Conservation (phyloP, 2,113 vertebrate genomes). For the Micronycteris hirsuta region DNA sequence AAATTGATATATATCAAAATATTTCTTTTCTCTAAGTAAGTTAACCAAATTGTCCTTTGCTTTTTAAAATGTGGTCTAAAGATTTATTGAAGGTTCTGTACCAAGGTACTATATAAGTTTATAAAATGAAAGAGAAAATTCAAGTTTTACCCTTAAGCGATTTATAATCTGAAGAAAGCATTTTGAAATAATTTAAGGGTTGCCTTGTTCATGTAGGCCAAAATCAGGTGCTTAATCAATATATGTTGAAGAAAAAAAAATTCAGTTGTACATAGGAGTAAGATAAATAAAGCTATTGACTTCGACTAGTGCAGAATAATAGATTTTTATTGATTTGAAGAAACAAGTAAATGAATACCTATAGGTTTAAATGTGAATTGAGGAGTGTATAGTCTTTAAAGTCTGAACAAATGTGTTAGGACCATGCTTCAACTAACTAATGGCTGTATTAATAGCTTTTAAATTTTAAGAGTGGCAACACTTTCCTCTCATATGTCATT, state of each 20-base stretch:
- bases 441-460: slow-evolving; percentile 13
- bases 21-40: neutral
- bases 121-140: slow-evolving; percentile 10
- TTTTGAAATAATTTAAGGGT: neutral
- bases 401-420: neutral
- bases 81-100: neutral
- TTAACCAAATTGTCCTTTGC: neutral
- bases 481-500: slow-evolving; percentile 18
- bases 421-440: neutral
- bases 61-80: neutral
- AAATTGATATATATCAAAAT: neutral
- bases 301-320: neutral
- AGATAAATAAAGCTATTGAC: neutral
- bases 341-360: neutral
- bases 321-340: neutral
- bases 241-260: neutral
- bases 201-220: neutral
- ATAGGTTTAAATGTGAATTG: slow-evolving; percentile 28
- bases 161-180: slow-evolving; percentile 17
- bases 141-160: neutral
- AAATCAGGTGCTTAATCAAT: neutral
- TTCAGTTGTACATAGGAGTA: neutral
- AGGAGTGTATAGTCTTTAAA: slow-evolving; percentile 1
- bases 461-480: slow-evolving; percentile 17
- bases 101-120: neutral